Percentiles rank a stretch among this genome's conserved stretches.
Conservation (phyloP, 2,888 invertebrate species). For the Epistrophella euchroma region DNA sequence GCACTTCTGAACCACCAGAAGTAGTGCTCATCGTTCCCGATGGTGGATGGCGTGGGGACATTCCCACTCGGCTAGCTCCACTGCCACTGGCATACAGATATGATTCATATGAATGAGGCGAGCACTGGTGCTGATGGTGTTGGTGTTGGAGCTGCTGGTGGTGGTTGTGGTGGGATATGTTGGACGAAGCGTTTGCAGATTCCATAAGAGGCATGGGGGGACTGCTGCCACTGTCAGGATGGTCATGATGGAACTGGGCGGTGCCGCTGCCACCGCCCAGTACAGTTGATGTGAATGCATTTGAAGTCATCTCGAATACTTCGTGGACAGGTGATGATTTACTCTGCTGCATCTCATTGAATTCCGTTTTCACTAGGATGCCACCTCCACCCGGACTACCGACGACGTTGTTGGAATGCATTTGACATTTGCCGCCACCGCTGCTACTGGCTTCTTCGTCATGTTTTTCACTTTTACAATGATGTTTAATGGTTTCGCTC, state of each 20-base stretch:
- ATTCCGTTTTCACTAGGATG: slow-evolving; percentile 69
- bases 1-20: slow-evolving; percentile 57
- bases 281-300: slow-evolving; percentile 57
- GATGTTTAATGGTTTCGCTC: slow-evolving; percentile 63
- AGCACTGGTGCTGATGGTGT: slow-evolving; percentile 57
- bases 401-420: slow-evolving; percentile 48
- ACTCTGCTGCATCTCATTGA: slow-evolving; percentile 73
- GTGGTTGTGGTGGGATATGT: slow-evolving; percentile 2
- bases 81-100: slow-evolving; percentile 68
- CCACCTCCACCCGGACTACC: slow-evolving; percentile 2
- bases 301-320: slow-evolving; percentile 69
- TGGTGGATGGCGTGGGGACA: slow-evolving; percentile 61
- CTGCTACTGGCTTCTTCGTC: slow-evolving; percentile 47
- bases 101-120: slow-evolving; percentile 71
- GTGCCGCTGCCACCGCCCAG: slow-evolving; percentile 33
- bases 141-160: slow-evolving; percentile 34
- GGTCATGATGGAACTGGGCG: slow-evolving; percentile 45
- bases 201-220: slow-evolving; percentile 58
- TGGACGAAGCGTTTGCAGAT: slow-evolving; percentile 45
- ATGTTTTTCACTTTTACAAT: slow-evolving; percentile 70
- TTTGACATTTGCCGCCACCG: slow-evolving; percentile 65
- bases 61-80: slow-evolving; percentile 49
- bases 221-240: slow-evolving; percentile 49
- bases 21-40: slow-evolving; percentile 59
- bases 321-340: slow-evolving; percentile 76